Evolutionary conservation across 2,797 vertebrate species (phyloP).

Genomic region (Distichodus sexfasciatus): DNA sequence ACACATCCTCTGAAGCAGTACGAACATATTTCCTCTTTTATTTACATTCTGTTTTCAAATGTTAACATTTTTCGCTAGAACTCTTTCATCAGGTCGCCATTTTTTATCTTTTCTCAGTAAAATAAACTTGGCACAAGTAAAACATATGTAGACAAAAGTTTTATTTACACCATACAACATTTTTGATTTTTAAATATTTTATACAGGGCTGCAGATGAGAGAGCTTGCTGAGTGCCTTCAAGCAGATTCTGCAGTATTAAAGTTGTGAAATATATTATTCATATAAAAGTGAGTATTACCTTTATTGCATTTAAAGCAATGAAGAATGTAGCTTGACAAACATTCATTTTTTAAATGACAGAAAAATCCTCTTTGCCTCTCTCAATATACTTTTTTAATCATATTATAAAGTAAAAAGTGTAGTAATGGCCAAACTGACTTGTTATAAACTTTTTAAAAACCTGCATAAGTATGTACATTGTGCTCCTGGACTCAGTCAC

Average conservation of each 20-base stretch:
- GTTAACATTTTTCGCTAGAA: slow-evolving; percentile 83
- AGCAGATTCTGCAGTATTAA: slow-evolving; percentile 99
- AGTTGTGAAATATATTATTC: slow-evolving; percentile 99
- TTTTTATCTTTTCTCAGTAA: slow-evolving; percentile 77
- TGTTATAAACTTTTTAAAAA: slow-evolving; percentile 99
- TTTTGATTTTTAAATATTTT: slow-evolving; percentile 99
- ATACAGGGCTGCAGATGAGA: slow-evolving; percentile 99
- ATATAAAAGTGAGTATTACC: slow-evolving; percentile 99
- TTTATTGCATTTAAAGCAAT: slow-evolving; percentile 99
- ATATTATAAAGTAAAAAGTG: slow-evolving; percentile 99
- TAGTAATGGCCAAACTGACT: slow-evolving; percentile 99
- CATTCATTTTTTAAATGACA: slow-evolving; percentile 99
- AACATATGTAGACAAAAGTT: slow-evolving; percentile 99
- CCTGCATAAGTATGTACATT: slow-evolving; percentile 99
- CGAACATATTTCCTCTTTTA: slow-evolving; percentile 89
- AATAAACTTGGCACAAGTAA: slow-evolving; percentile 97
- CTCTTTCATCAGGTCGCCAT: slow-evolving; percentile 79
- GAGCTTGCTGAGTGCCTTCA: slow-evolving; percentile 96
- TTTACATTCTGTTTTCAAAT: slow-evolving; percentile 87
- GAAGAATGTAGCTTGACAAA: slow-evolving; percentile 99
- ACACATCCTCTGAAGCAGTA: slow-evolving; percentile 82
- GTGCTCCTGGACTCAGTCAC: slow-evolving; percentile 98
- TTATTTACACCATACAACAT: slow-evolving; percentile 99
- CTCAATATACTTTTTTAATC: slow-evolving; percentile 72
- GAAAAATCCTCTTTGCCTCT: slow-evolving; percentile 88